Evolutionary conservation across 1,140 invertebrate species (phyloP).

Genomic region (Calycopis cecrops): DNA sequence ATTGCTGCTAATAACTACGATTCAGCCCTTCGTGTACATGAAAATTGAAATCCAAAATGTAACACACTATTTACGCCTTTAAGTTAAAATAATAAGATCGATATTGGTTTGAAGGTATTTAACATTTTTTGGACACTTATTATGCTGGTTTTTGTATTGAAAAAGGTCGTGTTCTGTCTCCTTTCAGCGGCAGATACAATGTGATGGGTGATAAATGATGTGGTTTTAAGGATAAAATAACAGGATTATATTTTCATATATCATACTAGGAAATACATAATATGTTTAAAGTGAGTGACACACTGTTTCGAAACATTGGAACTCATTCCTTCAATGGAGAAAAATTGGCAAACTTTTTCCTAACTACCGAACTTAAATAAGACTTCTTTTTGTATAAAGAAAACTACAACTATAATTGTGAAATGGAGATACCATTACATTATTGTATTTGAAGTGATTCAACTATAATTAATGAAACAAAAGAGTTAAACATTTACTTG

Average conservation of each 20-base stretch:
- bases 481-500: no score
- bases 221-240: slow-evolving; percentile 23
- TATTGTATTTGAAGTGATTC: no score
- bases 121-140: slow-evolving; percentile 24
- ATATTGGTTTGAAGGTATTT: slow-evolving; percentile 21
- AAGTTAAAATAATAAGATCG: slow-evolving; percentile 12
- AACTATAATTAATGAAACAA: no score
- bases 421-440: no score
- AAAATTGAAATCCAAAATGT: slow-evolving; percentile 6
- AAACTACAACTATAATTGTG: no score
- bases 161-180: slow-evolving; percentile 30
- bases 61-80: background rate
- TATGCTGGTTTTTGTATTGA: slow-evolving; percentile 26
- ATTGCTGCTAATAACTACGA: slow-evolving; percentile 37
- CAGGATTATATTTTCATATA: slow-evolving; percentile 13
- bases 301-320: no score
- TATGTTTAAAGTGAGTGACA: no score
- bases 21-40: slow-evolving; percentile 17
- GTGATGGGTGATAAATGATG: slow-evolving; percentile 31
- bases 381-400: no score
- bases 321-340: no score
- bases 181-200: slow-evolving; percentile 28
- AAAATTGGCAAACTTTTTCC: no score
- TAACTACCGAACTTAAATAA: no score
- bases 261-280: background rate